Evolutionary conservation across 53 echinoderm and acorn worm species (phyloP).

Genomic region (Arbacia lixula): DNA sequence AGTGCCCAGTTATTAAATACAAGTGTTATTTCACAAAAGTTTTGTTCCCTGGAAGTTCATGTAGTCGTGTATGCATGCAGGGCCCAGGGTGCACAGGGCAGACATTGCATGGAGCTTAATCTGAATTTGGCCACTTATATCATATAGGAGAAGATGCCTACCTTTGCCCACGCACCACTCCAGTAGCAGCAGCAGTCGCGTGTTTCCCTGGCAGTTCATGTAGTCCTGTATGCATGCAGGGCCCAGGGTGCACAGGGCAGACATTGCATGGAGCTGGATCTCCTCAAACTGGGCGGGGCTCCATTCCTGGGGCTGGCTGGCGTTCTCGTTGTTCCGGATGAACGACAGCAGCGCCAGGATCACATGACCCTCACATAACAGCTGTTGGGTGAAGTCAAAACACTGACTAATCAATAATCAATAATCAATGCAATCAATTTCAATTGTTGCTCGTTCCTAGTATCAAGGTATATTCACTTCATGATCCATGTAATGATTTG

Average conservation of each 20-base stretch:
- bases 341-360: constrained; percentile 89
- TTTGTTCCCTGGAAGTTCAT: constrained; percentile 98
- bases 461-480: too few species aligned
- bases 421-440: too few species aligned
- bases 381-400: too few species aligned
- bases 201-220: constrained; percentile 97
- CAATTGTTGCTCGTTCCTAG: too few species aligned
- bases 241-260: constrained; percentile 79
- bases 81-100: constrained; percentile 39
- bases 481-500: too few species aligned
- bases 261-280: constrained; percentile 91
- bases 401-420: too few species aligned
- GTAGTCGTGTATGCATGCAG: constrained; percentile 89
- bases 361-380: constrained; percentile 80
- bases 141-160: too few species aligned
- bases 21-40: too few species aligned
- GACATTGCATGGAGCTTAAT: constrained; percentile 72
- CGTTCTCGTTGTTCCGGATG: constrained; percentile 87
- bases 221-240: constrained; percentile 92
- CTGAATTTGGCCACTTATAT: too few species aligned
- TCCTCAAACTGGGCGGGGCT: constrained; percentile 96
- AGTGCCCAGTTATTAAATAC: too few species aligned
- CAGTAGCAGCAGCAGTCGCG: constrained; percentile 83
- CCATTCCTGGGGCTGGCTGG: constrained; percentile 92
- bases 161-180: constrained; percentile 99